Base-by-base conservation (phyloP, 2,888 invertebrate genomes). In the Galerucella pusilla region DNA sequence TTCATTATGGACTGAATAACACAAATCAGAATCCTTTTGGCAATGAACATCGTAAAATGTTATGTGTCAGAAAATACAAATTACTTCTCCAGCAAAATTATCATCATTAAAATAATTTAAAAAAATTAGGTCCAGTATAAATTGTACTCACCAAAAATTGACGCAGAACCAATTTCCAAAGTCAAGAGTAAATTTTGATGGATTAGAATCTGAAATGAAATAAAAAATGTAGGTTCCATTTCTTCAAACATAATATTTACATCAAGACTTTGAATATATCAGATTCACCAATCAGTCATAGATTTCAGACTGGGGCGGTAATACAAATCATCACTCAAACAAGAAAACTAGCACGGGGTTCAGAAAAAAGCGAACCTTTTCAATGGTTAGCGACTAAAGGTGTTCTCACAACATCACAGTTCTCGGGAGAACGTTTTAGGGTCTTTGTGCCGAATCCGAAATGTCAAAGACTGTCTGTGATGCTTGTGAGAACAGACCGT, bases 21-120 rank as follows among this genome's bases (percentile, higher is more conserved):
- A 42, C 7, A 54, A 67, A 59, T 82, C 82, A 82, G 81, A 77
- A 82, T 82, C 82, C 82, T 82, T 81, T 81, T 81, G 81, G 81
- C 79, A 76, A 81, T 66, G 78, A 80, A 82, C 81, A 82, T 70
- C 49, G 79, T 78, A 77, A 79, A 76, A 81, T 80, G 71, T 69
- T 52, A 59, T 68, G 72, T 76, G 73, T 77, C 75, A 75, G 73
- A 81, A 78, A 73, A 60, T 71, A 60, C 25, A 28, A 52, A 52
- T 46, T 63, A 64, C 46, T 66, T 49, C 71, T 71, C 16, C 66
- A 28, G 63, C 57, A 14, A 54, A 49, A 46, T 54, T 14, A 63
- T 57, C 63, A 66, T 67, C 66, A 72, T 72, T 16, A 11, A 52
- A 57, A 57, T 11, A 57, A 66, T 6, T 1, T 12, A 14, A 61